Conservation (phyloP, 2,113 vertebrate genomes). For the Crotalus horridus region DNA sequence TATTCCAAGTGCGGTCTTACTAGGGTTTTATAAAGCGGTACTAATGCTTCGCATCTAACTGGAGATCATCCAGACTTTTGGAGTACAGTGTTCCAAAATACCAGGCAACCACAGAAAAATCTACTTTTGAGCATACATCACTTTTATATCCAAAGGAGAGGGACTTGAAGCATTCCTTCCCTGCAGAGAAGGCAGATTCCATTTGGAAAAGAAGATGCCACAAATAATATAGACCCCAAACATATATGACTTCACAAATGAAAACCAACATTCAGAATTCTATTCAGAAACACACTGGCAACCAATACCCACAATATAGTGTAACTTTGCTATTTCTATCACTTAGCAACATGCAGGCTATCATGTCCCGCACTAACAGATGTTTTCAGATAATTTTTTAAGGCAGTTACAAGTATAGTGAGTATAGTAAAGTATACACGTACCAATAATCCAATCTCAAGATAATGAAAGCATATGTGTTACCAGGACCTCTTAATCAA, state of each 20-base stretch:
- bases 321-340: background rate
- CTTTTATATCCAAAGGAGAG: background rate
- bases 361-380: background rate
- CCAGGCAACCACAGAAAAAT: background rate
- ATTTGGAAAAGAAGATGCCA: background rate
- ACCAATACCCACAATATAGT: background rate
- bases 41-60: background rate
- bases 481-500: background rate
- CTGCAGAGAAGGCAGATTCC: background rate
- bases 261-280: background rate
- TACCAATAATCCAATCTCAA: background rate
- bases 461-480: background rate
- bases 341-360: background rate
- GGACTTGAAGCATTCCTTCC: background rate
- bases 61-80: background rate
- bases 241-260: background rate
- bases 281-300: background rate
- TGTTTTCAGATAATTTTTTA: background rate
- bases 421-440: background rate
- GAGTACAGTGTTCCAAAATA: background rate
- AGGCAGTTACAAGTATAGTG: background rate
- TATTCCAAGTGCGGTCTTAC: too few relatives aligned
- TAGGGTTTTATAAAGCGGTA: too few relatives aligned
- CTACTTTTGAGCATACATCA: background rate
- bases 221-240: background rate